Evolutionary conservation across 2,797 vertebrate species (phyloP), one percentile per base, ranked within the genome.

Genomic region (Ciconia nigra): DNA sequence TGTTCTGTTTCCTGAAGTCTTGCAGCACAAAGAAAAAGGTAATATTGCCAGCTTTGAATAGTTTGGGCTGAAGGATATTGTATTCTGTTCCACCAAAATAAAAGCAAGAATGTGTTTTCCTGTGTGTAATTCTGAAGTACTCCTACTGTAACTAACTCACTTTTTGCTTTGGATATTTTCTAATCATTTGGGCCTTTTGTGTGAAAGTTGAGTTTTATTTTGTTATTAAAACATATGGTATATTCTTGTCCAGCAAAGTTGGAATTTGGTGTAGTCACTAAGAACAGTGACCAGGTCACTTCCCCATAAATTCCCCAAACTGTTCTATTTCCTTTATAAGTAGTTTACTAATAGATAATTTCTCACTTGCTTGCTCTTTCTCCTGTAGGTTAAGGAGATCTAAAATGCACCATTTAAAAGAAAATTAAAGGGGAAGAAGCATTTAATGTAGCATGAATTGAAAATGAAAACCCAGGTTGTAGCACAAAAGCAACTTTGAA

Each of bases 31-130:
- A 94, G 89, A 87, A 87, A 72, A 95, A 93, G 87, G 83, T 94
- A 47, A 87, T 58, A 31, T 78, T 95, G 82, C 88, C 76, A 92
- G 86, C 93, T 93, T 87, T 61, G 83, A 78, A 13, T 95, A 92
- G 83, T 93, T 90, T 92, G 78, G 86, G 91, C 96, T 95, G 83
- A 96, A 94, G 87, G 94, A 94, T 90, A 54, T 83, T 97, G 93
- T 96, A 89, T 92, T 93, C 93, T 93, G 72, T 94, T 97, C 95
- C 93, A 96, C 96, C 92, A 92, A 95, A 97, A 96, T 96, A 97
- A 97, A 96, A 89, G 90, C 79, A 85, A 96, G 91, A 96, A 95
- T 84, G 86, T 96, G 94, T 90, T 93, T 91, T 90, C 88, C 95
- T 92, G 93, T 94, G 96, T 96, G 90, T 94, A 96, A 96, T 95